Evolutionary conservation across 2,113 vertebrate species (phyloP).

Genomic region (Chloebia gouldiae): DNA sequence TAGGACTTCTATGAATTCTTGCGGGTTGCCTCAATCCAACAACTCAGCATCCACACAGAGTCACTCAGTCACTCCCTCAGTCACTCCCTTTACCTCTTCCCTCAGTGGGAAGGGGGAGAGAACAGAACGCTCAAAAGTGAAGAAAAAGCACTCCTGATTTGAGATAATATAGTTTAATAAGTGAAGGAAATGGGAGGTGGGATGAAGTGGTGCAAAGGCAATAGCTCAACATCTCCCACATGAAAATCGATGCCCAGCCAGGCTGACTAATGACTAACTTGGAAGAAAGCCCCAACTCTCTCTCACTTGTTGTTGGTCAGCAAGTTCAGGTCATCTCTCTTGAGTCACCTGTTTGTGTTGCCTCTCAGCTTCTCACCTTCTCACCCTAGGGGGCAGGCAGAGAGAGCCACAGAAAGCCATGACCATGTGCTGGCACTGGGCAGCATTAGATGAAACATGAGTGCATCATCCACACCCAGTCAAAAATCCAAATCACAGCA

Average conservation of each 20-base stretch:
- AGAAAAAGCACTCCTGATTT: not conserved
- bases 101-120: not conserved
- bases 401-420: not conserved
- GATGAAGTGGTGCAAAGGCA: not conserved
- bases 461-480: not conserved
- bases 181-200: not conserved
- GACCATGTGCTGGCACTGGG: not conserved
- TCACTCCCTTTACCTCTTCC: not conserved
- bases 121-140: not conserved
- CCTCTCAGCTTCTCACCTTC: not conserved
- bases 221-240: not conserved
- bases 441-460: not conserved
- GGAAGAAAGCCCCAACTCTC: not conserved
- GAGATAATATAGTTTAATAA: not conserved
- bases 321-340: not conserved
- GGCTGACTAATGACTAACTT: not conserved
- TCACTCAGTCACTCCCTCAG: not conserved
- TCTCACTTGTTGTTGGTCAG: not conserved
- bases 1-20: not conserved
- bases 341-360: not conserved
- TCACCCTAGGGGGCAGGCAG: not conserved
- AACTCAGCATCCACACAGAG: not conserved
- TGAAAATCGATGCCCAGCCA: fast-evolving
- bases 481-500: not conserved
- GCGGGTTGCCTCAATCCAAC: not conserved